Evolutionary conservation across 1,140 invertebrate species (phyloP).

Genomic region (Coenobita brevimanus): DNA sequence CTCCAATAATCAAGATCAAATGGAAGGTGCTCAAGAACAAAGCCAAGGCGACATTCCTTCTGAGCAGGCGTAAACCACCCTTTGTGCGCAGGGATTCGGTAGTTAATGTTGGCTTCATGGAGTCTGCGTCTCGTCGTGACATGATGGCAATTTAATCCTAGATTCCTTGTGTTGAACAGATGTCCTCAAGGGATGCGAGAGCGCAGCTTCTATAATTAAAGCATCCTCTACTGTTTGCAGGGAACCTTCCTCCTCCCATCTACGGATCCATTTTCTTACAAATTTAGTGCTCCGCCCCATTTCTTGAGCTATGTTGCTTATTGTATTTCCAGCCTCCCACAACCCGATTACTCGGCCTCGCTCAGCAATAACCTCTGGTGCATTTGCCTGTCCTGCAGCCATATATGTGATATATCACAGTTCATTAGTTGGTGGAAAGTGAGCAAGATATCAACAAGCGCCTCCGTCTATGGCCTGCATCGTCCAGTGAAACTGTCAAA

Average conservation of each 20-base stretch:
- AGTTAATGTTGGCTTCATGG: slow-evolving; percentile 5
- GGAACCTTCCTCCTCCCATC: too few relatives aligned
- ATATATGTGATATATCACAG: not conserved
- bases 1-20: too few relatives aligned
- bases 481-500: not conserved
- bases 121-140: not conserved
- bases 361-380: not conserved
- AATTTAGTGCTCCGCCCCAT: not conserved
- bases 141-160: slow-evolving; percentile 13
- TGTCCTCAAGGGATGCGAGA: not conserved
- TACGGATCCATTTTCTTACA: not conserved
- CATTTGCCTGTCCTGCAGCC: not conserved
- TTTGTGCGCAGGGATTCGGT: slow-evolving; percentile 4
- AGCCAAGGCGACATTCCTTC: too few relatives aligned
- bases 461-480: not conserved
- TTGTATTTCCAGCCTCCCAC: not conserved
- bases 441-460: not conserved
- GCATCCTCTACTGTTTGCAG: not conserved
- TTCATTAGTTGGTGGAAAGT: too few relatives aligned
- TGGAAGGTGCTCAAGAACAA: not conserved
- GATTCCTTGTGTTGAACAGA: slow-evolving; percentile 9
- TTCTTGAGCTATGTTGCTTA: not conserved
- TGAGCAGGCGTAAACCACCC: not conserved
- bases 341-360: too few relatives aligned
- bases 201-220: not conserved